A percentile compares a stretch with the other conserved stretches of the same genome.
These are phyloP conservation scores for Caenorhabditis zanzibari DNA, from an alignment of 2,888 invertebrate genomes.

Conservation along the genomic window DNA sequence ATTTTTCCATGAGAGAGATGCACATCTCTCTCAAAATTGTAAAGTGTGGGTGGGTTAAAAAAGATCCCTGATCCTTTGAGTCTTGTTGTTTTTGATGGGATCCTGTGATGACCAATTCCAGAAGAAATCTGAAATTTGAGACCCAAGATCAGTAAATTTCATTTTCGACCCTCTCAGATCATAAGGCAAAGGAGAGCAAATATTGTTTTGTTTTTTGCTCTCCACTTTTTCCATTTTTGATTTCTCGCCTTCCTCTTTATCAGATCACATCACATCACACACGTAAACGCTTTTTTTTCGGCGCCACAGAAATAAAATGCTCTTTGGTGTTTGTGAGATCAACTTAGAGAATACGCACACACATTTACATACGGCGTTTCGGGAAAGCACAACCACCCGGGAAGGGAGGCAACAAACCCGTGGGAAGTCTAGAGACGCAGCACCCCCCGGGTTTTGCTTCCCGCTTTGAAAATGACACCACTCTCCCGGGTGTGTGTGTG, in stretches of 20 bases:
- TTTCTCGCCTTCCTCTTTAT: slow-evolving; percentile 9
- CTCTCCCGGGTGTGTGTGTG: slow-evolving; percentile 15
- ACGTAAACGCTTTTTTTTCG: slow-evolving; percentile 14
- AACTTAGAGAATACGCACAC: neutral
- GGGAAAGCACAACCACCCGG: slow-evolving; percentile 27
- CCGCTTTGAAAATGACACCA: slow-evolving; percentile 63
- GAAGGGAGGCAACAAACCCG: neutral
- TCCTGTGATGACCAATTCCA: slow-evolving; percentile 9
- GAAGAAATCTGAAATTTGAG: neutral
- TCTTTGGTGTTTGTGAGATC: slow-evolving; percentile 48
- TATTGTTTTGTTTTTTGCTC: slow-evolving; percentile 32
- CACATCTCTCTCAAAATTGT: slow-evolving; percentile 1
- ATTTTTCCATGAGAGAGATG: slow-evolving; percentile 20
- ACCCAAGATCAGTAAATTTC: neutral
- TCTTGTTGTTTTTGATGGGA: neutral
- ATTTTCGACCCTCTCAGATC: neutral
- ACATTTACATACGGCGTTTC: slow-evolving; percentile 52
- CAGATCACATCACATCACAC: slow-evolving; percentile 2
- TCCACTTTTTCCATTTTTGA: slow-evolving; percentile 11
- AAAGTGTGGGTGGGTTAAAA: slow-evolving; percentile 31
- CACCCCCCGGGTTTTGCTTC: neutral
- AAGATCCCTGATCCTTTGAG: slow-evolving; percentile 17
- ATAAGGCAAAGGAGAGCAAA: slow-evolving; percentile 7
- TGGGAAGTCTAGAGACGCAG: slow-evolving; percentile 31
- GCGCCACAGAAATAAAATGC: slow-evolving; percentile 30